Percentiles rank a stretch among this genome's conserved stretches.
These are phyloP conservation scores for Poicephalus meyeri DNA, from an alignment of 2,113 vertebrate genomes.

Conservation along the genomic window DNA sequence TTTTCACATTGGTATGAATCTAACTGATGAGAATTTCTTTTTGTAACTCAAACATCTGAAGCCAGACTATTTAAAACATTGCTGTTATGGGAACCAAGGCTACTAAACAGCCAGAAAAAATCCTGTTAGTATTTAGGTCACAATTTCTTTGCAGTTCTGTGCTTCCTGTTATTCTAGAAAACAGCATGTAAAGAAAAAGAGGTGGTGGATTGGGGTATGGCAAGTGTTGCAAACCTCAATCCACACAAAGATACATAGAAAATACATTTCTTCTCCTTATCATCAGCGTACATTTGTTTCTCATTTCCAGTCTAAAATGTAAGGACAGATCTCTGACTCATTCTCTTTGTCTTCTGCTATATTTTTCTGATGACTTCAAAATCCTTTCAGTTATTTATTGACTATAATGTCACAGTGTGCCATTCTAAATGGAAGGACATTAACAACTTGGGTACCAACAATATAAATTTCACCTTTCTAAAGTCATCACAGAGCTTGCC, in stretches of 20 bases:
- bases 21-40: background rate
- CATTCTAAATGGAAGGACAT: background rate
- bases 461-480: background rate
- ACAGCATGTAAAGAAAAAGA: background rate
- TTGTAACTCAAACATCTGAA: background rate
- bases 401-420: background rate
- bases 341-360: background rate
- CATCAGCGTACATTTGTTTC: background rate
- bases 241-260: background rate
- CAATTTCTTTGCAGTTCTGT: background rate
- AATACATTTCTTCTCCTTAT: background rate
- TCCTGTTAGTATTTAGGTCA: constrained; percentile 39
- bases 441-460: background rate
- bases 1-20: background rate
- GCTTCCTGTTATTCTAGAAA: background rate
- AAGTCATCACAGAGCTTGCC: background rate
- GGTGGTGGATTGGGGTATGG: background rate
- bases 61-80: constrained; percentile 1
- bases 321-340: background rate
- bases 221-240: background rate
- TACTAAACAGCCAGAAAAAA: constrained; percentile 25
- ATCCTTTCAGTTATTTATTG: background rate
- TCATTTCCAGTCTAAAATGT: background rate
- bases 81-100: constrained; percentile 30
- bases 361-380: background rate